A percentile compares a stretch with the other conserved stretches of the same genome.
Conservation (phyloP, 2,888 invertebrate genomes). For the Gastracanthus pulcherrimus region DNA sequence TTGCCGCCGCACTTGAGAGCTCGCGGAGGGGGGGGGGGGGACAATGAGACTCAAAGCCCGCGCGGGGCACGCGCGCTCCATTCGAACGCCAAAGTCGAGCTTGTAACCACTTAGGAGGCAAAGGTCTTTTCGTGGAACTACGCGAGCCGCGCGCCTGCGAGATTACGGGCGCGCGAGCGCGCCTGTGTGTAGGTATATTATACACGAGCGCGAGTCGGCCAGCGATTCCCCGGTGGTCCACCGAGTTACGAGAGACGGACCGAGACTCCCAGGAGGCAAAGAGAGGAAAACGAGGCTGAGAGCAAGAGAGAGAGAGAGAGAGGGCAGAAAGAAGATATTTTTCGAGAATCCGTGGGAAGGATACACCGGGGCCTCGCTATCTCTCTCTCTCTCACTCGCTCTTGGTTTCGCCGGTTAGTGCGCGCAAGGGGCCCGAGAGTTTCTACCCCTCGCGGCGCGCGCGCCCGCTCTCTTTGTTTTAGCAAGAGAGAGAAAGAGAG, state of each 20-base stretch:
- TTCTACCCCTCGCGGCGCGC: slow-evolving; percentile 14
- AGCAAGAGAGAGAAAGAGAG: slow-evolving; percentile 20
- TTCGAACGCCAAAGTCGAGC: slow-evolving; percentile 24
- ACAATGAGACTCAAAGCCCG: no score
- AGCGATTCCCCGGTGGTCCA: slow-evolving; percentile 58
- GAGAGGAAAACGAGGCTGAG: slow-evolving; percentile 27
- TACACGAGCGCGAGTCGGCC: background rate
- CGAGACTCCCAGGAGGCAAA: slow-evolving; percentile 51
- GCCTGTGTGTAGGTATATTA: no score
- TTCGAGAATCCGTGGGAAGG: slow-evolving; percentile 58
- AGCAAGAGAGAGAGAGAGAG: background rate
- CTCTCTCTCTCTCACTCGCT: no score
- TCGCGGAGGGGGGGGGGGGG: background rate
- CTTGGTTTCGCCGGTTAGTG: background rate
- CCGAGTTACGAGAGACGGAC: slow-evolving; percentile 57
- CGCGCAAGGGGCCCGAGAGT: background rate
- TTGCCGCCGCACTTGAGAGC: no score
- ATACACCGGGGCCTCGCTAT: slow-evolving; percentile 43
- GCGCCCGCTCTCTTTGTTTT: slow-evolving; percentile 53
- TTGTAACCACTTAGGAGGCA: slow-evolving; percentile 50
- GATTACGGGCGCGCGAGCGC: background rate
- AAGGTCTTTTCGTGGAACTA: slow-evolving; percentile 52
- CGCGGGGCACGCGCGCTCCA: no score
- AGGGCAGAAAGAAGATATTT: slow-evolving; percentile 55
- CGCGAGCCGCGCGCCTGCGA: slow-evolving; percentile 6